A percentile compares a stretch with the other conserved stretches of the same genome.
These are phyloP conservation scores for Lumbricus terrestris DNA, from an alignment of 2,888 invertebrate genomes.

Conservation along the genomic window DNA sequence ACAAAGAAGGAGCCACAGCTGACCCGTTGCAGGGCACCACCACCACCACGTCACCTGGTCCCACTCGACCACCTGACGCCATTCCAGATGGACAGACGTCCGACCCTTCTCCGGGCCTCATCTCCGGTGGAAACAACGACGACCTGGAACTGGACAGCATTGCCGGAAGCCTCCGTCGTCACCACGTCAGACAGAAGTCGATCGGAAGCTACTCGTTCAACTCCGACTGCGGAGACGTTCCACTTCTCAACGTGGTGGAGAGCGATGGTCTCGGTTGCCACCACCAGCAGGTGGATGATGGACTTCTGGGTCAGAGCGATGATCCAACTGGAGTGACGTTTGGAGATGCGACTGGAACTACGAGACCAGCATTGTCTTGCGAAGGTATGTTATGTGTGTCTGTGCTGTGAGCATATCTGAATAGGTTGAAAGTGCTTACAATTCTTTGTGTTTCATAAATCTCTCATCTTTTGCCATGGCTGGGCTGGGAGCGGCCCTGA, in stretches of 20 bases:
- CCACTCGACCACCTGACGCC: neutral
- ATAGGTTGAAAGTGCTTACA: too few species aligned
- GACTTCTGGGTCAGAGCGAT: neutral
- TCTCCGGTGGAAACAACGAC: neutral
- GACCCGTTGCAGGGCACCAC: neutral
- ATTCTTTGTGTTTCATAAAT: too few species aligned
- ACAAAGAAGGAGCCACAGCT: neutral
- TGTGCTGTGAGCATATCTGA: too few species aligned
- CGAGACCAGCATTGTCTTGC: neutral
- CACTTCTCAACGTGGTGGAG: neutral
- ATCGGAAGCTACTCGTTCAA: constrained; percentile 6
- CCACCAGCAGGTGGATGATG: neutral
- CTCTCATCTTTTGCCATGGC: too few species aligned
- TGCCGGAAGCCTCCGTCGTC: neutral
- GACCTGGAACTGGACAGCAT: constrained; percentile 11
- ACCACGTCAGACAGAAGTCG: neutral
- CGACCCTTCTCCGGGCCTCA: neutral
- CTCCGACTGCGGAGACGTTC: neutral
- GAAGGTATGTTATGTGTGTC: neutral
- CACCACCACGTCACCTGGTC: neutral
- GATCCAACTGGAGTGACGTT: neutral
- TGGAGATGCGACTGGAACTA: neutral
- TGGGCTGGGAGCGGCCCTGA: too few species aligned
- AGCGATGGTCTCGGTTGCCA: neutral
- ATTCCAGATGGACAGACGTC: neutral